Evolutionary conservation across 37 sponge, comb jelly and placozoan species (phyloP).

Genomic region (Ianthella basta): DNA sequence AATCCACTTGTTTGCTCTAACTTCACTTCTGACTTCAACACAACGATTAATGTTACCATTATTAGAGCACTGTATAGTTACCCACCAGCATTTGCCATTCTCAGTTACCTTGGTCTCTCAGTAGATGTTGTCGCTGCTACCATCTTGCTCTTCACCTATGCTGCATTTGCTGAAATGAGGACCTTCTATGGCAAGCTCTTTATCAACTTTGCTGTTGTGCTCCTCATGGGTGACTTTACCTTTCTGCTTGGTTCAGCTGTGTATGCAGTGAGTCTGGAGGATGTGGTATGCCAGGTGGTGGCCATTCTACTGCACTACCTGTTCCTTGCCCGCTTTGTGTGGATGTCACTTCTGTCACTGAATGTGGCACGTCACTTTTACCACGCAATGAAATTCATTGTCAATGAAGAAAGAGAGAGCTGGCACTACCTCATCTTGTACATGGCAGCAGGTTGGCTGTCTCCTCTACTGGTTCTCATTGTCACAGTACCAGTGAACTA

Average conservation of each 20-base stretch:
- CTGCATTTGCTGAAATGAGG: constrained; percentile 46
- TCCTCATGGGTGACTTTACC: constrained; percentile 23
- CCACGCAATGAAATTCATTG: constrained; percentile 2
- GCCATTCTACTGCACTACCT: constrained; percentile 46
- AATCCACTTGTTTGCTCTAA: too few relatives aligned
- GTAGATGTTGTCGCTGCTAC: constrained; percentile 42
- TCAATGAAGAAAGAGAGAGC: neutral
- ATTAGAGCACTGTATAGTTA: too few relatives aligned
- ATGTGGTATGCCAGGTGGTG: constrained; percentile 15
- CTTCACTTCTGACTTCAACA: too few relatives aligned
- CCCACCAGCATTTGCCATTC: neutral
- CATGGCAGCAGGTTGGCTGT: constrained; percentile 13
- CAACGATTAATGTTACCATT: too few relatives aligned
- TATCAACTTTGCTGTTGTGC: constrained; percentile 39
- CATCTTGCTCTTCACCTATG: constrained; percentile 43
- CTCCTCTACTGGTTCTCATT: constrained; percentile 17
- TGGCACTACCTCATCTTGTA: neutral
- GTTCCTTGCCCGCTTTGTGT: constrained; percentile 44
- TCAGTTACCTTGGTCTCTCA: constrained; percentile 55
- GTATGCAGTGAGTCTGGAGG: neutral
- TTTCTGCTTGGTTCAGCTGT: constrained; percentile 11
- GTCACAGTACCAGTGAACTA: constrained; percentile 42
- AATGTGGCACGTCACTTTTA: constrained; percentile 6
- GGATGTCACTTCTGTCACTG: constrained; percentile 46
- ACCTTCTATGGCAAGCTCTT: constrained; percentile 47